A percentile compares a stretch with the other conserved stretches of the same genome.
Conservation (phyloP, 2,888 invertebrate genomes). For the Dusona sp. region DNA sequence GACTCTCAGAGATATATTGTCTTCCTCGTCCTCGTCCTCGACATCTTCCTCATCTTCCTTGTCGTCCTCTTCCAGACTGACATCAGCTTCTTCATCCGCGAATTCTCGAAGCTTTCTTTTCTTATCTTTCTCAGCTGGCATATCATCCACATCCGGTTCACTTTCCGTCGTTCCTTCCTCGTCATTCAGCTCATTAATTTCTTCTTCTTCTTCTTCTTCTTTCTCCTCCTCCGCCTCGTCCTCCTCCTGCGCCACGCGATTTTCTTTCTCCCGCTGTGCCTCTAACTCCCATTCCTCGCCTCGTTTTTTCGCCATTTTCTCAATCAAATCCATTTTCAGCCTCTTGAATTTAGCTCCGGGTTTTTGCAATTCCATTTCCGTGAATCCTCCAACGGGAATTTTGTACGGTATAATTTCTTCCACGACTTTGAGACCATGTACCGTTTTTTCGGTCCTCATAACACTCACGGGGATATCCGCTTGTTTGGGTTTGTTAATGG, state of each 20-base stretch:
- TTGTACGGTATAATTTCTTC: conserved; percentile 73
- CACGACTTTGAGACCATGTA: conserved; percentile 71
- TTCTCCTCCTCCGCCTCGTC: conserved; percentile 82
- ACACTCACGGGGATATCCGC: conserved; percentile 79
- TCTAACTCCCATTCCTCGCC: conserved; percentile 85
- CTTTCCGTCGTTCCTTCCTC: conserved; percentile 76
- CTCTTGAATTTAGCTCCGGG: conserved; percentile 91
- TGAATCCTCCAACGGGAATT: conserved; percentile 54
- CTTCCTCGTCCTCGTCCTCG: conserved; percentile 85
- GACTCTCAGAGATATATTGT: conserved; percentile 74
- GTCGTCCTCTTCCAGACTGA: conserved; percentile 84
- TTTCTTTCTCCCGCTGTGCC: conserved; percentile 82
- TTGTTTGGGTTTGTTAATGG: conserved; percentile 85
- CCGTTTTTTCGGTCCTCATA: conserved; percentile 72
- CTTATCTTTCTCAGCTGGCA: conserved; percentile 71
- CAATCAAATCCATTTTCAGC: conserved; percentile 89
- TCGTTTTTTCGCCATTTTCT: conserved; percentile 89
- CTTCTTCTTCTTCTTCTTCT: conserved; percentile 78
- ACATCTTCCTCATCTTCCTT: conserved; percentile 76
- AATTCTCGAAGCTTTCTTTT: conserved; percentile 79
- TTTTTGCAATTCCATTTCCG: conserved; percentile 84
- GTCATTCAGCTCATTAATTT: conserved; percentile 71
- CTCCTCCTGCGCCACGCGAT: conserved; percentile 72
- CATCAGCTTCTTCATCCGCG: conserved; percentile 86
- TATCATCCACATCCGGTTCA: conserved; percentile 83